A percentile compares a stretch with the other conserved stretches of the same genome.
These are phyloP conservation scores for Oreochromis tanganicae DNA, from an alignment of 2,113 vertebrate species.

Conservation along the genomic window DNA sequence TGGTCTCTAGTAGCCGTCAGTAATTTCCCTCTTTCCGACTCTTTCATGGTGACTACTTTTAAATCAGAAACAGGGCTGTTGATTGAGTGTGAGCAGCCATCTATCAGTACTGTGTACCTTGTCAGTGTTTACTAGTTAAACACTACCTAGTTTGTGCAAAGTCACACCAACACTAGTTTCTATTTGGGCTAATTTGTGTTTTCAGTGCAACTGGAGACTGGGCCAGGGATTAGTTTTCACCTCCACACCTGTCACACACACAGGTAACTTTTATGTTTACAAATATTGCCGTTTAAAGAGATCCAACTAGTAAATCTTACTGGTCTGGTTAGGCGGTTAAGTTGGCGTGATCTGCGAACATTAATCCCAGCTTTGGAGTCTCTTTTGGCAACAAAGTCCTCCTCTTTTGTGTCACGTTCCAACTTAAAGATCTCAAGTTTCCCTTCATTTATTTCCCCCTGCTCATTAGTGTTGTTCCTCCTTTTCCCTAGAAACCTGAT, in stretches of 20 bases:
- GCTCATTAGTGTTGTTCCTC: neutral
- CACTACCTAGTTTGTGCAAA: fast-evolving
- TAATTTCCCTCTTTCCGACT: neutral
- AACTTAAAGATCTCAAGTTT: neutral
- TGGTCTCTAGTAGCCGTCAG: fast-evolving
- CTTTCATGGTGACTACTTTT: neutral
- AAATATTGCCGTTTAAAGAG: neutral
- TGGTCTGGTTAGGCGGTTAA: neutral
- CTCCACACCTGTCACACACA: neutral
- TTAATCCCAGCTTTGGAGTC: neutral
- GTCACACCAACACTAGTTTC: neutral
- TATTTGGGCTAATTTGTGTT: neutral
- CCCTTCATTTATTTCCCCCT: neutral
- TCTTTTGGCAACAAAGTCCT: neutral
- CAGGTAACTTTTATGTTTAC: neutral
- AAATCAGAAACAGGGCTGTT: neutral
- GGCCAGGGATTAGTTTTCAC: fast-evolving
- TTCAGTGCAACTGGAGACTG: neutral
- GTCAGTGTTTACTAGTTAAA: neutral
- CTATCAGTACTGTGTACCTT: fast-evolving
- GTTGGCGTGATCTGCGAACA: neutral
- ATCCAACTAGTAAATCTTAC: neutral
- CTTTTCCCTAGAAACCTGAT: neutral
- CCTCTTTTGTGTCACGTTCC: neutral
- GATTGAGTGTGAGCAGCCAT: neutral